These are phyloP conservation scores for Calcarius lapponicus DNA, from an alignment of 2,797 vertebrate species.

Conservation along the genomic window DNA sequence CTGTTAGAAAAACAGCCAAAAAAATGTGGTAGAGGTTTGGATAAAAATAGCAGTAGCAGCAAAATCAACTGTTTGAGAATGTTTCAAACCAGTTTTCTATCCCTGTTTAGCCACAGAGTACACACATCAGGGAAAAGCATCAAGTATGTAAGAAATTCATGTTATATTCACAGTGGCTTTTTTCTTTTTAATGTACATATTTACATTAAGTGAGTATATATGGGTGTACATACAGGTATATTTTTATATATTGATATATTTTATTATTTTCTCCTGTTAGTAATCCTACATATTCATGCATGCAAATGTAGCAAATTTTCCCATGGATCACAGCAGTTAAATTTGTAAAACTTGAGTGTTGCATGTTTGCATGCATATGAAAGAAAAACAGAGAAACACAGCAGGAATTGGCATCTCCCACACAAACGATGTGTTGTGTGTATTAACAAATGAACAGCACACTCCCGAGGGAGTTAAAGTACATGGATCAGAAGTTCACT, in stretches of 20 bases:
- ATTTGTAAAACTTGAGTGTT: not conserved
- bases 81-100: not conserved
- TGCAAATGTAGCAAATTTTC: not conserved
- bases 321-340: slow-evolving; percentile 22
- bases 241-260: not conserved
- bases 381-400: slow-evolving; percentile 52
- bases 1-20: not conserved
- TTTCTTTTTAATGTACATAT: not conserved
- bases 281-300: not conserved
- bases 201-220: not conserved
- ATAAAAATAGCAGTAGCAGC: slow-evolving; percentile 13
- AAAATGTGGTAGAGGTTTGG: not conserved
- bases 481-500: slow-evolving; percentile 22
- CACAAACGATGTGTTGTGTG: slow-evolving; percentile 1
- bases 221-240: not conserved
- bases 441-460: slow-evolving; percentile 54
- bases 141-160: not conserved
- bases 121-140: not conserved
- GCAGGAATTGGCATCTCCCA: slow-evolving; percentile 35
- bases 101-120: not conserved
- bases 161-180: not conserved
- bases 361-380: slow-evolving; percentile 36
- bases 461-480: slow-evolving; percentile 8
- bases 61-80: not conserved
- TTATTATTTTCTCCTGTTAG: not conserved